phyloP scores from a whole-genome alignment of 2,888 invertebrate species.

The Ametastegia equiseti region DNA sequence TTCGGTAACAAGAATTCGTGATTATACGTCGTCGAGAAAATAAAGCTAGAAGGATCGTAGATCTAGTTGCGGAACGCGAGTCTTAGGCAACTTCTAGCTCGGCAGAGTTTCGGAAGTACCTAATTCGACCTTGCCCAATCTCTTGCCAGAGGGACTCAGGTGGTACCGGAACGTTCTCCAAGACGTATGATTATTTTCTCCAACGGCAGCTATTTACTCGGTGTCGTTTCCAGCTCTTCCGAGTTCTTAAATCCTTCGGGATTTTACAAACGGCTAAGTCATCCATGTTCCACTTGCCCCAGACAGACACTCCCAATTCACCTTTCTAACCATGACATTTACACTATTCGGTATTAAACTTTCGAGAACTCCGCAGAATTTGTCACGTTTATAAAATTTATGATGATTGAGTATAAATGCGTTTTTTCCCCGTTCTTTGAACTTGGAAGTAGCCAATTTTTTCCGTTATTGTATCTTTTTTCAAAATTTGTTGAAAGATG shows the following conservation, averaged over 20 bases:
- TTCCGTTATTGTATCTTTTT: too few species aligned
- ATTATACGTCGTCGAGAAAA: constrained; percentile 42
- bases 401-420: too few species aligned
- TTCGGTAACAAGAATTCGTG: constrained; percentile 46
- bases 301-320: background rate
- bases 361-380: too few species aligned
- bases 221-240: background rate
- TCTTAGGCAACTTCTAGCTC: constrained; percentile 28
- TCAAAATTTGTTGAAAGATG: too few species aligned
- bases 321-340: background rate
- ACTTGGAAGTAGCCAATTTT: too few species aligned
- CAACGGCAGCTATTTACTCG: constrained; percentile 12
- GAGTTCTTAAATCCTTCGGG: constrained; percentile 15
- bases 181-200: constrained; percentile 36
- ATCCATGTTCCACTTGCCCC: constrained; percentile 1
- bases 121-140: constrained; percentile 20
- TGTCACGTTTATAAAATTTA: too few species aligned
- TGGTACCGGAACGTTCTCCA: background rate
- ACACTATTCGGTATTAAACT: background rate
- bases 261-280: constrained; percentile 2
- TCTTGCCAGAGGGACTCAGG: constrained; percentile 4
- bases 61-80: constrained; percentile 26
- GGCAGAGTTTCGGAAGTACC: constrained; percentile 28
- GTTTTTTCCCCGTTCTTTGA: too few species aligned
- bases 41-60: constrained; percentile 38